Evolutionary conservation across 2,888 invertebrate species (phyloP).

Genomic region (Aproaerema taeniolella): DNA sequence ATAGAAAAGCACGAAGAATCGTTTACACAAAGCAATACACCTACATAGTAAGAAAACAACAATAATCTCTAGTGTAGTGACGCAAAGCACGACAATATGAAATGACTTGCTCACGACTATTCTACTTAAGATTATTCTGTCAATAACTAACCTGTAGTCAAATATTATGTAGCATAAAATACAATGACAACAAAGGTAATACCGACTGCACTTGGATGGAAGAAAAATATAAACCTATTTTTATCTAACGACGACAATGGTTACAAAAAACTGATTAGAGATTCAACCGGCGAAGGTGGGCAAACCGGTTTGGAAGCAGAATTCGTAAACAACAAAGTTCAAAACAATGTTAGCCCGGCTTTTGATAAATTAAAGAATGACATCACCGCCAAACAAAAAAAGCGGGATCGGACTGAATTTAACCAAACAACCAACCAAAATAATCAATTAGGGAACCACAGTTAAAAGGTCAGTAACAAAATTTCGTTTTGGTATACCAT

Average conservation of each 20-base stretch:
- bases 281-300: conserved; percentile 29
- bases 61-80: background rate
- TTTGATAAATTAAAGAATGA: conserved; percentile 33
- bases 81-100: background rate
- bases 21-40: too few species aligned
- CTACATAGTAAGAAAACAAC: background rate
- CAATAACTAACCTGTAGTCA: conserved; percentile 1
- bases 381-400: conserved; percentile 40
- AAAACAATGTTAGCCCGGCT: conserved; percentile 25
- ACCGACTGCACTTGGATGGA: conserved; percentile 4
- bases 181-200: conserved; percentile 1
- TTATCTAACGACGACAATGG: too few species aligned
- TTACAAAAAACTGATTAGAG: conserved; percentile 26
- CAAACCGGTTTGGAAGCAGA: conserved; percentile 36
- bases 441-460: conserved; percentile 9
- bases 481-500: too few species aligned
- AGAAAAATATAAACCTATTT: too few species aligned
- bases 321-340: conserved; percentile 32
- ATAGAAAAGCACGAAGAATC: too few species aligned
- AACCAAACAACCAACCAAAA: too few species aligned
- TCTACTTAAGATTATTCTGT: background rate
- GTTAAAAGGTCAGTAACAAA: conserved; percentile 5
- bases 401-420: too few species aligned
- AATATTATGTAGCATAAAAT: conserved; percentile 1
- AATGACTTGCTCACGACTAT: conserved; percentile 1